These are phyloP conservation scores for Drosophila lacteicornis DNA, from an alignment of 1,140 invertebrate species.

Conservation along the genomic window DNA sequence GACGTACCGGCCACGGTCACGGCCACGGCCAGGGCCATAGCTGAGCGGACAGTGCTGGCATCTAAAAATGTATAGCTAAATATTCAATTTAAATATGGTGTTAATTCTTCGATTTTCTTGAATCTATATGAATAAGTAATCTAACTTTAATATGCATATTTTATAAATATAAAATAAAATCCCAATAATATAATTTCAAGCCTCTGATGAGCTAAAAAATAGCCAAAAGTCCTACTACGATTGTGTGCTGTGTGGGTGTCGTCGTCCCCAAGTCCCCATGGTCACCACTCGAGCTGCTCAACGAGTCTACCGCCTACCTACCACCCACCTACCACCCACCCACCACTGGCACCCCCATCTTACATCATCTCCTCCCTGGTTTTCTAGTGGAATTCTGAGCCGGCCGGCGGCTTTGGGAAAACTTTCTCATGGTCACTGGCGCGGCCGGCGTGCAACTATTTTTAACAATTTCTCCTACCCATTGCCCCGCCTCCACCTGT, in stretches of 20 bases:
- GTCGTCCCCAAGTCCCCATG: slow-evolving; percentile 20
- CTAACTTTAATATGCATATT: neutral
- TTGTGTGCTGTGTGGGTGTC: slow-evolving; percentile 32
- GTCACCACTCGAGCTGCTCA: slow-evolving; percentile 17
- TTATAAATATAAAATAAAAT: neutral
- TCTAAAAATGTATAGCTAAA: neutral
- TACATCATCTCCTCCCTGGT: slow-evolving; percentile 13
- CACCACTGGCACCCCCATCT: neutral
- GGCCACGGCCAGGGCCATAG: slow-evolving; percentile 36
- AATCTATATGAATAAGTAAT: no score
- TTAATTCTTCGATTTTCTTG: neutral
- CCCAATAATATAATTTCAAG: neutral
- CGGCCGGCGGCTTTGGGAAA: slow-evolving; percentile 40
- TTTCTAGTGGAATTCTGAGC: slow-evolving; percentile 40
- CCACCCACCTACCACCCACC: neutral
- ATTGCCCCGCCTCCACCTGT: neutral
- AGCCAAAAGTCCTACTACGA: neutral
- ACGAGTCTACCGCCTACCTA: neutral
- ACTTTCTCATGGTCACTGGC: slow-evolving; percentile 47
- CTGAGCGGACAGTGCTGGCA: neutral
- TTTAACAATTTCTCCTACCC: slow-evolving; percentile 25
- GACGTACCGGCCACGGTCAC: slow-evolving; percentile 60
- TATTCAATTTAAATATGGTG: neutral
- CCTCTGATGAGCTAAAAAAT: neutral
- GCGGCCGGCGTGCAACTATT: slow-evolving; percentile 31